Conservation (phyloP, 2,888 invertebrate species). For the Spialia ferax region DNA sequence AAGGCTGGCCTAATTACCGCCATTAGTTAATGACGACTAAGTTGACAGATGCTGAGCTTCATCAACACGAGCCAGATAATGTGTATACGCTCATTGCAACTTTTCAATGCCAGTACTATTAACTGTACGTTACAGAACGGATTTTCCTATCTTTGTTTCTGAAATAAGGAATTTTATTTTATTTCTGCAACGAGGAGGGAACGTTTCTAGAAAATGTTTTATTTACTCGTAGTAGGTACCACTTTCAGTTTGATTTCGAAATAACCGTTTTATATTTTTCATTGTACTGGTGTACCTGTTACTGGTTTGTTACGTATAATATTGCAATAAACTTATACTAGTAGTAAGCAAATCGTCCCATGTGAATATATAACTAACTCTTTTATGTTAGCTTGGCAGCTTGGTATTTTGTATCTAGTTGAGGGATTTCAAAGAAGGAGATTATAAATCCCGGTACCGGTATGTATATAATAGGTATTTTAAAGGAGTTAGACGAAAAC, state of each 20-base stretch:
- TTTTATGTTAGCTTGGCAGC: neutral
- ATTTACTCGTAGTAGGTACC: constrained; percentile 2
- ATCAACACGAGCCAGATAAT: constrained; percentile 36
- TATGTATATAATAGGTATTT: too few relatives aligned
- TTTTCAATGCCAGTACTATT: constrained; percentile 36
- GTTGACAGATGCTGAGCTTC: constrained; percentile 36
- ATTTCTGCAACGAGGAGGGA: constrained; percentile 9
- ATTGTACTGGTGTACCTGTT: neutral
- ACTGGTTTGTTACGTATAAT: neutral
- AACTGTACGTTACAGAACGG: constrained; percentile 25
- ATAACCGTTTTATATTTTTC: constrained; percentile 4
- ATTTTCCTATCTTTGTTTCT: constrained; percentile 35
- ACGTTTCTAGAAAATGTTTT: constrained; percentile 23
- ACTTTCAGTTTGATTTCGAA: constrained; percentile 3
- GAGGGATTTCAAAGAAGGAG: too few relatives aligned
- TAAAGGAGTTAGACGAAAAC: too few relatives aligned
- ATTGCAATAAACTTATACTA: constrained; percentile 1
- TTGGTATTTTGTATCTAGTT: neutral
- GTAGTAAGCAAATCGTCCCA: neutral
- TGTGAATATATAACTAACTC: neutral
- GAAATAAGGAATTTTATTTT: constrained; percentile 32
- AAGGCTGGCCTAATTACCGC: constrained; percentile 38
- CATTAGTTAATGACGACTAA: constrained; percentile 41
- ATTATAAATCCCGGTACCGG: too few relatives aligned
- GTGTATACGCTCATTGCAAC: constrained; percentile 39